Evolutionary conservation across 2,797 vertebrate species (phyloP).

Genomic region (Micrastur ruficollis): DNA sequence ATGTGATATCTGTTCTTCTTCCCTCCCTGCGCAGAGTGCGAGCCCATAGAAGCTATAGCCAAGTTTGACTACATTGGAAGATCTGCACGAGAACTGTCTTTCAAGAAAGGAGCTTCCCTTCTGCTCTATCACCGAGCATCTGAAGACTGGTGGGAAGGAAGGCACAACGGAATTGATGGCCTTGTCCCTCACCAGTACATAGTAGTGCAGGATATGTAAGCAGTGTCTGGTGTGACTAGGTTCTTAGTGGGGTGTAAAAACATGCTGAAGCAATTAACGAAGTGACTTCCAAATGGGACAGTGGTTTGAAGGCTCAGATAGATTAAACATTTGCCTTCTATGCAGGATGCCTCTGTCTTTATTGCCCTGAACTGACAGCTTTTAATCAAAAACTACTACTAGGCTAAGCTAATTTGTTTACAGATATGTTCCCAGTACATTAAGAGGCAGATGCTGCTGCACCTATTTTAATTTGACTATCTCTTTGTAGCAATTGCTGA

Average conservation of each 20-base stretch:
- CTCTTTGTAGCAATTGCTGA: not conserved
- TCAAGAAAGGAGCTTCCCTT: slow-evolving; percentile 98
- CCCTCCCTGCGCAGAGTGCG: slow-evolving; percentile 82
- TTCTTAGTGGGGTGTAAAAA: not conserved
- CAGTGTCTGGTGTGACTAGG: not conserved
- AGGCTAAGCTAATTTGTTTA: not conserved
- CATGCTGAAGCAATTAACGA: not conserved
- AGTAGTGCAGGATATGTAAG: slow-evolving; percentile 98
- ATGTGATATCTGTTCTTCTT: not conserved
- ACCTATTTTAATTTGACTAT: not conserved
- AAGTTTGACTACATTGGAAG: slow-evolving; percentile 97
- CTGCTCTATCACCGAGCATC: slow-evolving; percentile 96
- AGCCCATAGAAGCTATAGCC: slow-evolving; percentile 98
- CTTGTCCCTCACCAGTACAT: slow-evolving; percentile 98
- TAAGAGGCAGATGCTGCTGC: not conserved
- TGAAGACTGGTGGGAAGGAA: slow-evolving; percentile 99
- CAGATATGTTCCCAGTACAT: not conserved
- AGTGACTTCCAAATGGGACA: not conserved
- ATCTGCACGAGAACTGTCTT: slow-evolving; percentile 93
- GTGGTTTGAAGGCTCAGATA: not conserved
- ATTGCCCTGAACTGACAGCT: not conserved
- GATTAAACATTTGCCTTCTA: not conserved
- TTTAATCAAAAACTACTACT: not conserved
- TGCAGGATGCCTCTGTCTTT: not conserved
- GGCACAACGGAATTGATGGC: slow-evolving; percentile 96